These are phyloP conservation scores for Philereme transversata DNA, from an alignment of 2,888 invertebrate species.

Conservation along the genomic window DNA sequence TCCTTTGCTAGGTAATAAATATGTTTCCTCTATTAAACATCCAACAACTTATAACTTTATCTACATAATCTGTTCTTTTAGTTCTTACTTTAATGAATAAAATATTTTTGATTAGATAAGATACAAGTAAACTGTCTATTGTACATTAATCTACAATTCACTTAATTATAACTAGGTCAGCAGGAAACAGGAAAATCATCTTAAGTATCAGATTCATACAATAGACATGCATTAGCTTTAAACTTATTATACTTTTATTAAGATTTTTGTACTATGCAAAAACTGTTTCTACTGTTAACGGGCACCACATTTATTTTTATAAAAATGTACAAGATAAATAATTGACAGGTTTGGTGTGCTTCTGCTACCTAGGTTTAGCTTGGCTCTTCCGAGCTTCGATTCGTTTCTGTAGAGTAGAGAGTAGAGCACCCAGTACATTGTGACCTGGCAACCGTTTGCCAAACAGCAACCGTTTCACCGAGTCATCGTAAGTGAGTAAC, in stretches of 20 bases:
- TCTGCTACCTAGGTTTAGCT: conserved; percentile 70
- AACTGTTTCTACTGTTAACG: conserved; percentile 3
- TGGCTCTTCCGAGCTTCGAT: conserved; percentile 87
- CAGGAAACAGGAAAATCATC: background rate
- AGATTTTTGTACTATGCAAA: conserved; percentile 24
- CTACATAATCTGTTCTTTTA: conserved; percentile 8
- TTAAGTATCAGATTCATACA: background rate
- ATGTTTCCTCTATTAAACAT: conserved; percentile 3
- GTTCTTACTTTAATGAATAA: background rate
- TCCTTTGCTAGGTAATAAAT: conserved; percentile 3
- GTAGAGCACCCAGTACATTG: conserved; percentile 92
- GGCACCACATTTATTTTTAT: background rate
- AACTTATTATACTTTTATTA: conserved; percentile 12
- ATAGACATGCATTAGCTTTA: conserved; percentile 22
- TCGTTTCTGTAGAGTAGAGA: conserved; percentile 91
- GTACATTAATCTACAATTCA: background rate
- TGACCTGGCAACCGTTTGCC: conserved; percentile 95
- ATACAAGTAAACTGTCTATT: background rate
- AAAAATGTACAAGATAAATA: conserved; percentile 17
- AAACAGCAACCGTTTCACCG: conserved; percentile 93
- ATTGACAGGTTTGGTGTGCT: background rate
- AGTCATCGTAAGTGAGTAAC: conserved; percentile 94
- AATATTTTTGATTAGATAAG: background rate
- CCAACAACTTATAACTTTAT: conserved; percentile 9
- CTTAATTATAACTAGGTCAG: background rate